Conservation (phyloP, 2,888 invertebrate genomes). For the Torymus tubicola region DNA sequence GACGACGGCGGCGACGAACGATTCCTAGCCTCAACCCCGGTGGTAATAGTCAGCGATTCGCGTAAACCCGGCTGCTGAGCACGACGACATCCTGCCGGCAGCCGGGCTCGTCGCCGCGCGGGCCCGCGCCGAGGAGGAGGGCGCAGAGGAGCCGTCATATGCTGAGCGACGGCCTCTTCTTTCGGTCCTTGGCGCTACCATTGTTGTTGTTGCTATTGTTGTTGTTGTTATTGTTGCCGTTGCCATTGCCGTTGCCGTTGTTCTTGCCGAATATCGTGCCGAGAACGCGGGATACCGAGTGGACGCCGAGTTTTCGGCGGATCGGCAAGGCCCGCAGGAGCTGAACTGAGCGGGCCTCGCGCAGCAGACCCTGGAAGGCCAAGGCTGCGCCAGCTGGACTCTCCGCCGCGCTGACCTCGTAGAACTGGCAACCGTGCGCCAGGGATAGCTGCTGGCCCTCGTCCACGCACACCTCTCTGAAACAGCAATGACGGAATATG, state of each 20-base stretch:
- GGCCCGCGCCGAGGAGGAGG: conserved; percentile 71
- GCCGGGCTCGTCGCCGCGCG: conserved; percentile 67
- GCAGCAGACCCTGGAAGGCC: conserved; percentile 86
- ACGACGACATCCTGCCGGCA: conserved; percentile 70
- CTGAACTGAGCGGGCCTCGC: conserved; percentile 88
- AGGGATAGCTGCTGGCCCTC: conserved; percentile 88
- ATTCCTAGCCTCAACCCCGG: neutral
- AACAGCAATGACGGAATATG: conserved; percentile 63
- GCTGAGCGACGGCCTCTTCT: conserved; percentile 87
- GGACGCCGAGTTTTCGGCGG: conserved; percentile 85
- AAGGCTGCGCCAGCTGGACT: conserved; percentile 88
- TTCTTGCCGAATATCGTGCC: conserved; percentile 89
- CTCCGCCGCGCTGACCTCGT: conserved; percentile 90
- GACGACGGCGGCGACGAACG: conserved; percentile 28
- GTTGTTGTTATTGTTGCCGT: conserved; percentile 63
- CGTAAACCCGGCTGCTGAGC: conserved; percentile 72
- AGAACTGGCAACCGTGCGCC: conserved; percentile 88
- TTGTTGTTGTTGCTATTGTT: conserved; percentile 14
- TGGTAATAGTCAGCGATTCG: conserved; percentile 65
- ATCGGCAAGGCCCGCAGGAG: conserved; percentile 83
- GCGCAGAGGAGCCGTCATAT: conserved; percentile 80
- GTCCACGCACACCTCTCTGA: conserved; percentile 86
- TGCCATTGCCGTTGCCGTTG: conserved; percentile 71
- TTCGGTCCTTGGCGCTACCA: conserved; percentile 81
- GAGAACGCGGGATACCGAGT: conserved; percentile 87